phyloP scores from a whole-genome alignment of 92 coral and sea anemone species.

The Porites lobata region DNA sequence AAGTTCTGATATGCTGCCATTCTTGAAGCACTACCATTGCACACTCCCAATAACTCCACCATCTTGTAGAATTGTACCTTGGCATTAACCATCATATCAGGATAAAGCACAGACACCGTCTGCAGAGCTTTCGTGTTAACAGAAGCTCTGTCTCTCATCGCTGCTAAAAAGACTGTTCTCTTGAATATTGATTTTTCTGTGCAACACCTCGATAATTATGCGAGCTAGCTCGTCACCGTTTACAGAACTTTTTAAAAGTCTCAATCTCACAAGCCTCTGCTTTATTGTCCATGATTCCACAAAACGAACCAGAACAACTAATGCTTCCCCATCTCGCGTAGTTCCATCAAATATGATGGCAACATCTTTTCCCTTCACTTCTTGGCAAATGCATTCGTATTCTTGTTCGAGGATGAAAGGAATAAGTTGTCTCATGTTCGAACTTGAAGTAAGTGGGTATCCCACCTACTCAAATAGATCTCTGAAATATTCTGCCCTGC shows the following conservation, averaged over 20 bases:
- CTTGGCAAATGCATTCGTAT: conserved; percentile 18
- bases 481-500: conserved; percentile 42
- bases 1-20: no score
- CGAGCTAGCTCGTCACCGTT: no score
- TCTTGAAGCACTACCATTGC: no score
- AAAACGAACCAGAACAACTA: conserved; percentile 43
- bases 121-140: conserved; percentile 48
- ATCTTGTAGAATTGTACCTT: no score
- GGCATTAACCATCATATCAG: no score
- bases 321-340: conserved; percentile 44
- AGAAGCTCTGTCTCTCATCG: conserved; percentile 50
- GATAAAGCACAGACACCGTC: neutral
- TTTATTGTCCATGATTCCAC: conserved; percentile 10
- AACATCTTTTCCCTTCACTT: neutral
- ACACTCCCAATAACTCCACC: no score
- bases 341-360: conserved; percentile 50
- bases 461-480: conserved; percentile 49
- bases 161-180: conserved; percentile 41
- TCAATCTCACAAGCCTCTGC: no score
- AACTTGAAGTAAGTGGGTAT: conserved; percentile 30
- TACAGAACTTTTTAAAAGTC: no score
- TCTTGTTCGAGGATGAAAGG: neutral
- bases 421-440: conserved; percentile 47
- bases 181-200: conserved; percentile 36
- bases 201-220: neutral